These are phyloP conservation scores for Adelosebastes latens DNA, from an alignment of 2,797 vertebrate species.

Conservation along the genomic window DNA sequence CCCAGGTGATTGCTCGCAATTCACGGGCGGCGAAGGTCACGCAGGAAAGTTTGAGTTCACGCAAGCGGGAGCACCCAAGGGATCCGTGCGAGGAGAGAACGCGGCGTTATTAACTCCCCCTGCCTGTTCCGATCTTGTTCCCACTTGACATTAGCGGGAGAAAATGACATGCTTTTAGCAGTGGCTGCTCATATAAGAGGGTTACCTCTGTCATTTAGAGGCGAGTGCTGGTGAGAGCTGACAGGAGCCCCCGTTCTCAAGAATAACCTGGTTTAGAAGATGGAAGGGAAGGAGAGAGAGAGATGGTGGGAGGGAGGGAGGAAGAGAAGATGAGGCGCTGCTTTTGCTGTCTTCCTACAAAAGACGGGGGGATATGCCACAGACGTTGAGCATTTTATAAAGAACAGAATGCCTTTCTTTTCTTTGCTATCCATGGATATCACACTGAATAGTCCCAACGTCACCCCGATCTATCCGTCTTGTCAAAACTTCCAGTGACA, in stretches of 20 bases:
- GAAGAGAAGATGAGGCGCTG: background rate
- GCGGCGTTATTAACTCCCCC: slow-evolving; percentile 68
- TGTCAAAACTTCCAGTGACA: slow-evolving; percentile 7
- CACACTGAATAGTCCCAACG: background rate
- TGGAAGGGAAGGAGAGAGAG: slow-evolving; percentile 23
- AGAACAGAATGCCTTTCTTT: background rate
- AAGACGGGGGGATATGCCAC: background rate
- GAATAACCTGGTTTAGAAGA: slow-evolving; percentile 59
- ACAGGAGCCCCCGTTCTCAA: slow-evolving; percentile 53
- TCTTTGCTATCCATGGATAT: background rate
- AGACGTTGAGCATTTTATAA: slow-evolving; percentile 17
- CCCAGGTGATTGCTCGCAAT: slow-evolving; percentile 32
- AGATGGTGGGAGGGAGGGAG: background rate
- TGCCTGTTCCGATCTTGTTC: slow-evolving; percentile 67
- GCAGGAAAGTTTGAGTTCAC: slow-evolving; percentile 47
- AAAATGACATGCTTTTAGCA: slow-evolving; percentile 81
- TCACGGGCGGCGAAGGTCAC: slow-evolving; percentile 30
- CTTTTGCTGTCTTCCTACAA: background rate
- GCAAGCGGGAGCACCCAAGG: slow-evolving; percentile 14
- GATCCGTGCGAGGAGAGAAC: slow-evolving; percentile 38
- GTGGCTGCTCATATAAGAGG: slow-evolving; percentile 64
- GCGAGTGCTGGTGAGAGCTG: slow-evolving; percentile 55
- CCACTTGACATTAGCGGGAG: slow-evolving; percentile 78
- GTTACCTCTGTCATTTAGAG: slow-evolving; percentile 73
- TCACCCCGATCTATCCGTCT: background rate